These are phyloP conservation scores for Myotis vivesi DNA, from an alignment of 2,797 vertebrate genomes.

Conservation along the genomic window DNA sequence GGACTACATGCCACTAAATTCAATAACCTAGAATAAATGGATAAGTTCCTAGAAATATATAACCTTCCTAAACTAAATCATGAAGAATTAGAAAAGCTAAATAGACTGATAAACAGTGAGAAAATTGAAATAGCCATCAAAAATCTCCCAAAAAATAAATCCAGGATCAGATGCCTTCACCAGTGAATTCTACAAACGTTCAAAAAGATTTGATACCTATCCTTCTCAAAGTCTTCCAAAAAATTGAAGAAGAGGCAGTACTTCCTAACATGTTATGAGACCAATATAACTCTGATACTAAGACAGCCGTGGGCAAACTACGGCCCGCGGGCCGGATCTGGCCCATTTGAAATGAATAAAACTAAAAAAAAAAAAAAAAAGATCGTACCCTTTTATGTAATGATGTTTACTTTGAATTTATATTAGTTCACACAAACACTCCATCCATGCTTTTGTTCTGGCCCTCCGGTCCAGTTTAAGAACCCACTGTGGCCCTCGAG, in stretches of 20 bases:
- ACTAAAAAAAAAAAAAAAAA: no score
- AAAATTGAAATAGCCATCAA: neutral
- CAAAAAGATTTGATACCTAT: neutral
- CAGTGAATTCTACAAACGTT: neutral
- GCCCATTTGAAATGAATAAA: no score
- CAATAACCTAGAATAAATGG: neutral
- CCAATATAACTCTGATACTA: neutral
- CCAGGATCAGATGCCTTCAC: neutral
- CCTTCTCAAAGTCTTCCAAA: neutral
- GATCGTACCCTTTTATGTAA: no score
- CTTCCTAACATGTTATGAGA: neutral
- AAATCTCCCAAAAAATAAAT: neutral
- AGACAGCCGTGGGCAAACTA: no score
- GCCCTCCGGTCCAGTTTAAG: no score
- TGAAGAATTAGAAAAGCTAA: no score
- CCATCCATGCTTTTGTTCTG: no score
- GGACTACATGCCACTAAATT: neutral
- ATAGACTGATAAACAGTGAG: neutral
- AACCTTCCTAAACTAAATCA: neutral
- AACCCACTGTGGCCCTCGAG: no score
- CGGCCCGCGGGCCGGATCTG: no score
- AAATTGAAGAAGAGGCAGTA: neutral
- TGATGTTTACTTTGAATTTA: no score
- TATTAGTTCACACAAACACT: no score
- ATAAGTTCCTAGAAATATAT: neutral